Conservation (phyloP, 2,888 invertebrate genomes). For the Julus scandinavius region DNA sequence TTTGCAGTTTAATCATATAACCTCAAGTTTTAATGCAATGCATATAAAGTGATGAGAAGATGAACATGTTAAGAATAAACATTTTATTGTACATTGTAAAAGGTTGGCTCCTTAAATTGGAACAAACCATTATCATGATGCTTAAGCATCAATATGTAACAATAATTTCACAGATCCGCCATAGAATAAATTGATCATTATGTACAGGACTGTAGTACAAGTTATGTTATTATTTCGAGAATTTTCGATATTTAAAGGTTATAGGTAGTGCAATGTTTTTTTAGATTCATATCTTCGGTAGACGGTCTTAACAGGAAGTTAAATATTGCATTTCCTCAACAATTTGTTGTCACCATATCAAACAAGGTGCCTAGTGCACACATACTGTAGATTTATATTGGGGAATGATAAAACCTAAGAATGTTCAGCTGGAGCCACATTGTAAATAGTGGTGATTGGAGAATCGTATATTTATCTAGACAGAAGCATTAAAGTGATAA, state of each 20-base stretch:
- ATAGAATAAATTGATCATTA: too few relatives aligned
- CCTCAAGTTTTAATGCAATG: too few relatives aligned
- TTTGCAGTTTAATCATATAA: too few relatives aligned
- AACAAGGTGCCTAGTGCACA: neutral
- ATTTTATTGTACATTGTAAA: too few relatives aligned
- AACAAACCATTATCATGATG: too few relatives aligned
- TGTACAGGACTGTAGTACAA: neutral
- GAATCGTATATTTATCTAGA: neutral
- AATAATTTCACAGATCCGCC: too few relatives aligned
- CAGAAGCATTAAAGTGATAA: neutral
- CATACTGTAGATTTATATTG: neutral
- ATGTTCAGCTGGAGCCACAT: neutral
- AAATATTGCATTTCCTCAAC: constrained; percentile 10
- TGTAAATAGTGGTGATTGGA: neutral
- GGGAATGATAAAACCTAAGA: neutral
- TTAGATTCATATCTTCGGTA: neutral
- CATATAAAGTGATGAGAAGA: too few relatives aligned
- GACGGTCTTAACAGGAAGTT: constrained; percentile 1
- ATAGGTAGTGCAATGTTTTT: neutral
- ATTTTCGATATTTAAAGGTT: constrained; percentile 19
- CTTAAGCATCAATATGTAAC: too few relatives aligned
- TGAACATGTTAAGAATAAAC: too few relatives aligned
- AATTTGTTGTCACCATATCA: neutral
- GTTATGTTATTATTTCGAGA: neutral
- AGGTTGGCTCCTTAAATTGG: too few relatives aligned